A percentile compares a stretch with the other conserved stretches of the same genome.
These are phyloP conservation scores for Leptoteleia sp. DNA, from an alignment of 1,140 invertebrate genomes.

Conservation along the genomic window DNA sequence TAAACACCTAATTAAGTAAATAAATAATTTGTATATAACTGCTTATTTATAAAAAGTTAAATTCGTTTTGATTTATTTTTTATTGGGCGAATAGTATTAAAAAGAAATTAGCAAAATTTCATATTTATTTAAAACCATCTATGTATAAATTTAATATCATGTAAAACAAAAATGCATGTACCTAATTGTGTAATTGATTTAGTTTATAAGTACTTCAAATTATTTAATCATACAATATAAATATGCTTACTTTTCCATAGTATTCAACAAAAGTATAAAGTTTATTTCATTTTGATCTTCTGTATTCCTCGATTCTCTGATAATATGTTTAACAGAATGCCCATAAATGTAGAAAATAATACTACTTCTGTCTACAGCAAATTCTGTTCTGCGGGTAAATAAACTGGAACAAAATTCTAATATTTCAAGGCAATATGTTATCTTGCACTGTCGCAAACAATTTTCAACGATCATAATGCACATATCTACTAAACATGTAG, in stretches of 20 bases:
- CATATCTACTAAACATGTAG: slow-evolving; percentile 8
- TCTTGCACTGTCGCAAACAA: slow-evolving; percentile 21
- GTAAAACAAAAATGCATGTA: too few species aligned
- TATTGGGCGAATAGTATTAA: too few species aligned
- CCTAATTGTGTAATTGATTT: too few species aligned
- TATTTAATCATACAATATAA: too few species aligned
- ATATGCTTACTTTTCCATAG: slow-evolving; percentile 54
- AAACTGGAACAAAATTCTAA: slow-evolving; percentile 47
- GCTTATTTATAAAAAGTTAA: too few species aligned
- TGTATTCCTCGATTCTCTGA: slow-evolving; percentile 19
- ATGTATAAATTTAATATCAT: too few species aligned
- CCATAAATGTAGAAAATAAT: slow-evolving; percentile 34
- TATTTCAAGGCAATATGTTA: slow-evolving; percentile 18
- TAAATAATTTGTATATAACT: too few species aligned
- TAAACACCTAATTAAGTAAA: too few species aligned
- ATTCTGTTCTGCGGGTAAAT: slow-evolving; percentile 21
- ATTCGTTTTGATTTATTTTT: too few species aligned
- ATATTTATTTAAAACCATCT: too few species aligned
- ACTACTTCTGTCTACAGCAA: slow-evolving; percentile 26
- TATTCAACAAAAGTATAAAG: slow-evolving; percentile 23
- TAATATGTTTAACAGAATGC: slow-evolving; percentile 37
- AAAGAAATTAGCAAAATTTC: too few species aligned
- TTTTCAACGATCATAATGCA: slow-evolving; percentile 41
- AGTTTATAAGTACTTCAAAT: too few species aligned
- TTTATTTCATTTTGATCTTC: slow-evolving; percentile 28